Conservation (phyloP, 2,113 vertebrate species). For the Entosphenus tridentatus region DNA sequence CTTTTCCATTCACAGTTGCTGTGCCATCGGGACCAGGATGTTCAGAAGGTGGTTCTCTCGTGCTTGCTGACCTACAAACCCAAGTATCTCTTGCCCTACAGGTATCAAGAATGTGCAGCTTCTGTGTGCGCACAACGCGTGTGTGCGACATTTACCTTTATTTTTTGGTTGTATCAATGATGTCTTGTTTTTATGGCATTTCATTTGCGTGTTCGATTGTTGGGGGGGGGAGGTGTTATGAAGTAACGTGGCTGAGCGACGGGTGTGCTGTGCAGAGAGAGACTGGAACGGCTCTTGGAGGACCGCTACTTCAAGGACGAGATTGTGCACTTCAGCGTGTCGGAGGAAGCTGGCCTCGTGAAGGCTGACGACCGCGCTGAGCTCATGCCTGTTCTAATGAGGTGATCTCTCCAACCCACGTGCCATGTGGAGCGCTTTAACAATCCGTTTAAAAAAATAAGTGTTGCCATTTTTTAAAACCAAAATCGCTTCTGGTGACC, state of each 20-base stretch:
- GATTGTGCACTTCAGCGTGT: conserved; percentile 71
- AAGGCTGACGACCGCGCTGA: conserved; percentile 39
- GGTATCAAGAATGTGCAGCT: conserved; percentile 20
- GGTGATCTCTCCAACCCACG: conserved; percentile 21
- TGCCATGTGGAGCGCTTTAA: no score
- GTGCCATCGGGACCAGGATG: conserved; percentile 64
- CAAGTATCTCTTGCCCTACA: conserved; percentile 53
- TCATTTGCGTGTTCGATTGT: no score
- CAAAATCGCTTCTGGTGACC: no score
- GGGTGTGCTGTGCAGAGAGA: conserved; percentile 32
- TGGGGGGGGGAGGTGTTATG: no score
- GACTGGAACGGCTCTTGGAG: conserved; percentile 57
- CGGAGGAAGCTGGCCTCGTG: conserved; percentile 49
- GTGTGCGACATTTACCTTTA: no score
- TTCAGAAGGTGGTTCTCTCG: conserved; percentile 58
- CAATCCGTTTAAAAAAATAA: no score
- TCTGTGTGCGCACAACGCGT: no score
- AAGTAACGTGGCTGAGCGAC: no score
- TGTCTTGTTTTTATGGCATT: no score
- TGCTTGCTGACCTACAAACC: conserved; percentile 75
- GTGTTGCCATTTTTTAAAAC: no score
- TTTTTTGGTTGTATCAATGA: no score
- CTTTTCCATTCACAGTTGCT: conserved; percentile 29
- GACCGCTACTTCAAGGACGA: conserved; percentile 88
- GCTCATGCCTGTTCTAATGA: conserved; percentile 73